Evolutionary conservation across 2,888 invertebrate genomes (phyloP), one percentile per base, ranked within the genome.

Genomic region (Autographa gamma): DNA sequence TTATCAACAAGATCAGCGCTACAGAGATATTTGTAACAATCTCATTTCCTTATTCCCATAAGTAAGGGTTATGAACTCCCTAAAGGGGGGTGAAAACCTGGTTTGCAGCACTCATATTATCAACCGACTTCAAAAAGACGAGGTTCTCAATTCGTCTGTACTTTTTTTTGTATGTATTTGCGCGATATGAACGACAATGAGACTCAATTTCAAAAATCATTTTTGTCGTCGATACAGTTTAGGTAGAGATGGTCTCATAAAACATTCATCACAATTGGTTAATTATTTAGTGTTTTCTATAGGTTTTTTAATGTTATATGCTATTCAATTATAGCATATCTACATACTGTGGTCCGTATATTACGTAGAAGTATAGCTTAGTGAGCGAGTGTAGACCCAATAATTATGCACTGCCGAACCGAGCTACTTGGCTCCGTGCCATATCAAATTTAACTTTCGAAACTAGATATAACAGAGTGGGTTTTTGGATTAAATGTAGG

Each of bases 341-440:
- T 18, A 34, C 34, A 34, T 48, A 70, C 41, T 73, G 58, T 67
- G 18, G 60, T 25, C 65, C 63, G 66, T 69, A 25, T 14, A 65
- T 86, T 84, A 85, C 84, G 85, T 84, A 83, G 80, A 74, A 80
- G 80, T 84, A 85, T 85, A 84, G 84, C 83, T 84, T 74, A 77
- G 80, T 78, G 84, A 76, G 71, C 72, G 66, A 79, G 65, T 79
- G 73, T 77, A 79, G 77, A 82, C 84, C 74, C 74, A 79, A 80
- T 84, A 85, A 85, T 83, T 84, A 84, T 85, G 84, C 84, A 83
- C 67, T 67, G 66, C 74, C 69, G 65, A 80, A 83, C 84, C 85
- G 87, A 86, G 76, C 69, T 19, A 71, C 56, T 76, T 88, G 88
- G 88, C 86, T 67, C 25, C 8, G 18, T 63, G 88, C 88, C 88